phyloP scores from a whole-genome alignment of 2,888 invertebrate species.

The Cerceris rybyensis region DNA sequence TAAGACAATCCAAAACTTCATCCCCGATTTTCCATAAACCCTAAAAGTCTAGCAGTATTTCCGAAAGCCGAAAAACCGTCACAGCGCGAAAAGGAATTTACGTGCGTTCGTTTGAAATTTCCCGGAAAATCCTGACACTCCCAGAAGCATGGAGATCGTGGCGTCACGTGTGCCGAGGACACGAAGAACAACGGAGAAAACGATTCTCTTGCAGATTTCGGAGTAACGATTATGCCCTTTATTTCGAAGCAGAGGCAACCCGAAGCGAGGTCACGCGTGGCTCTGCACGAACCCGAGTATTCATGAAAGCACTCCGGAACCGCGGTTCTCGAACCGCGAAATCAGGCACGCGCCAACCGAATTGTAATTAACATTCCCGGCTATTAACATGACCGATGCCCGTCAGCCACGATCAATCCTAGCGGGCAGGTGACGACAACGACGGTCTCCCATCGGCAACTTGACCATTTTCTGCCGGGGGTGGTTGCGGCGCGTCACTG shows the following conservation, averaged over 20 bases:
- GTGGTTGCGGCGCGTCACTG: no score
- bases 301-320: constrained; percentile 49
- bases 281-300: constrained; percentile 18
- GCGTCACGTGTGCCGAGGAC: background rate
- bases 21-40: no score
- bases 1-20: no score
- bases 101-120: background rate
- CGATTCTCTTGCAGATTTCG: constrained; percentile 45
- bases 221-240: constrained; percentile 35
- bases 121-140: background rate
- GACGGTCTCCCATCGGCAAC: constrained; percentile 1
- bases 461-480: no score
- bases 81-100: background rate
- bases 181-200: constrained; percentile 35
- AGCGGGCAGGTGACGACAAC: constrained; percentile 46
- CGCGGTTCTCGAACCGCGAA: constrained; percentile 46
- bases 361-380: constrained; percentile 59
- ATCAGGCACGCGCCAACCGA: constrained; percentile 46
- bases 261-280: constrained; percentile 36
- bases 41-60: no score
- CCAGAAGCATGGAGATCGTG: background rate
- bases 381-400: constrained; percentile 42
- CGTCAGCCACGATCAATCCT: constrained; percentile 41
- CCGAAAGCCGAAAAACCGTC: no score
- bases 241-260: constrained; percentile 25